phyloP scores from a whole-genome alignment of 2,113 vertebrate genomes.

The Epinephelus lanceolatus region DNA sequence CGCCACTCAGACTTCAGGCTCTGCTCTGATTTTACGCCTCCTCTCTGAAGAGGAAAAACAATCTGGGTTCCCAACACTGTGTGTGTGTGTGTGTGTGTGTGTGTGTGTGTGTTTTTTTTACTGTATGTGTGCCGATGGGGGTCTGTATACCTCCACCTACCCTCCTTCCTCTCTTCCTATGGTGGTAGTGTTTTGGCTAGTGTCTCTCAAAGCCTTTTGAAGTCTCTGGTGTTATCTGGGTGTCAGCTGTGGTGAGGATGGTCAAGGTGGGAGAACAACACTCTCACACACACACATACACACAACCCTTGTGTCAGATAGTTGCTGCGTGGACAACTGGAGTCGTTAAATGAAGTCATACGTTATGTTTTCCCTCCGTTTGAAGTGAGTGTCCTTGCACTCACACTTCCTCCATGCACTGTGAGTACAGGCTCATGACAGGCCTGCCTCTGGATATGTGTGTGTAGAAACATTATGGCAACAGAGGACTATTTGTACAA shows the following conservation, averaged over 20 bases:
- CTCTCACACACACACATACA: constrained; percentile 42
- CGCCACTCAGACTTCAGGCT: constrained; percentile 46
- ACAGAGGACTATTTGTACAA: not conserved
- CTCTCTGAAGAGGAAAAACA: constrained; percentile 71
- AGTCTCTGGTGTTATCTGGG: constrained; percentile 75
- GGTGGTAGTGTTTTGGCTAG: constrained; percentile 76
- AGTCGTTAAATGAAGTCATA: constrained; percentile 78
- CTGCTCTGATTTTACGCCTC: constrained; percentile 70
- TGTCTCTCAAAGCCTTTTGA: constrained; percentile 75
- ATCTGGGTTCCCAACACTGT: constrained; percentile 50
- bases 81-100: constrained; percentile 22
- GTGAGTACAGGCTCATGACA: not conserved
- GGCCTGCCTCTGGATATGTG: not conserved
- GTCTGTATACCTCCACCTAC: constrained; percentile 36
- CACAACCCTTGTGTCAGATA: constrained; percentile 46
- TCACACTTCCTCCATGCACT: constrained; percentile 38
- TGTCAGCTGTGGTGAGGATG: constrained; percentile 69
- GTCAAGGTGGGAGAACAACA: constrained; percentile 72
- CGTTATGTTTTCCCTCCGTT: constrained; percentile 61
- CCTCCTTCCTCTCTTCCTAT: constrained; percentile 65
- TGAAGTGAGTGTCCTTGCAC: constrained; percentile 71
- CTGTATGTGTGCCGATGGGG: constrained; percentile 57
- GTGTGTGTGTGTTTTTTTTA: constrained; percentile 34
- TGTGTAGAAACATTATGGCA: not conserved
- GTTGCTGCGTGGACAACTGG: constrained; percentile 83